A percentile compares a stretch with the other conserved stretches of the same genome.
phyloP scores from a whole-genome alignment of 2,797 vertebrate species.

The Petrocephalus schoutedeni region DNA sequence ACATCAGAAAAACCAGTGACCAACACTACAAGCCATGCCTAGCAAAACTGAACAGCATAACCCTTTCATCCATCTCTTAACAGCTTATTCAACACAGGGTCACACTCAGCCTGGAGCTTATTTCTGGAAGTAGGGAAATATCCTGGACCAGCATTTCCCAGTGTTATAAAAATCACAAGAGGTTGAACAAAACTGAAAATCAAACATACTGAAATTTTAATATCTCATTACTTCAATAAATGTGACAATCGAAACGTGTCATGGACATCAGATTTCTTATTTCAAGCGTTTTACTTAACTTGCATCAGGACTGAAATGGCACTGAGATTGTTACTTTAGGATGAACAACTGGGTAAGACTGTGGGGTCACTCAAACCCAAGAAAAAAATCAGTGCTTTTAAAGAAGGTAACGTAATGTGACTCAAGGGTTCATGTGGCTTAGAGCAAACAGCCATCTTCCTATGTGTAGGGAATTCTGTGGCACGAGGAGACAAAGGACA shows the following conservation, averaged over 20 bases:
- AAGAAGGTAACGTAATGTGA: neutral
- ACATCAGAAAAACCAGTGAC: neutral
- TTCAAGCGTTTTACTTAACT: neutral
- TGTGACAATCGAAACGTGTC: neutral
- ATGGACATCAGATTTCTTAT: slow-evolving; percentile 1
- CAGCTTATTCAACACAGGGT: neutral
- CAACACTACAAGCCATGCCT: neutral
- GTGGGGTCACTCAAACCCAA: neutral
- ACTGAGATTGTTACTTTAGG: neutral
- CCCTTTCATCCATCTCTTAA: neutral
- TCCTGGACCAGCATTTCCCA: neutral
- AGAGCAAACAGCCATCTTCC: neutral
- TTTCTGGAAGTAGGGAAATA: neutral
- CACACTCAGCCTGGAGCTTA: neutral
- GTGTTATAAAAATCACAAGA: neutral
- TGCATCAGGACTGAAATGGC: neutral
- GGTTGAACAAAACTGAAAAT: neutral
- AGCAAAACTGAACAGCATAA: neutral
- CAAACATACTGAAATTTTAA: neutral
- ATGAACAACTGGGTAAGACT: neutral
- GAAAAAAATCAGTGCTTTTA: neutral
- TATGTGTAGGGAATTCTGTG: neutral
- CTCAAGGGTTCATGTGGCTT: neutral
- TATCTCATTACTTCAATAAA: neutral
- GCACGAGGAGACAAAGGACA: neutral